Evolutionary conservation across 2,113 vertebrate genomes (phyloP).

Genomic region (Silurus meridionalis): DNA sequence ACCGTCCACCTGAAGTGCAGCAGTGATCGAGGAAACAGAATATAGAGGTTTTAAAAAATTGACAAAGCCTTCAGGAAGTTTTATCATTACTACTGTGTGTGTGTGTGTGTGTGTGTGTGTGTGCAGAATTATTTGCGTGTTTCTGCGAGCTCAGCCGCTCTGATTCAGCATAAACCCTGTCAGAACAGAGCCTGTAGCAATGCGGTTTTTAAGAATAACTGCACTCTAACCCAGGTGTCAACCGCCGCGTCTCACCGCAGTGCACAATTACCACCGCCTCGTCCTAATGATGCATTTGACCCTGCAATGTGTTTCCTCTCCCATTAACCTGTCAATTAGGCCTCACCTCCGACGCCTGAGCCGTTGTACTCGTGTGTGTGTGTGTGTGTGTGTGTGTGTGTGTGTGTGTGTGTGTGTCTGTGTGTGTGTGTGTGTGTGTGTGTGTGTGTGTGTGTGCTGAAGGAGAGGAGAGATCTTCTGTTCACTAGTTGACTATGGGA

Average conservation of each 20-base stretch:
- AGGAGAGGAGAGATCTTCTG: neutral
- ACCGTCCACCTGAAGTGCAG: neutral
- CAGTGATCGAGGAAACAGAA: neutral
- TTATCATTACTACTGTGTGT: neutral
- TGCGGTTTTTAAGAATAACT: constrained; percentile 52
- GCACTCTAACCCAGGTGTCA: constrained; percentile 53
- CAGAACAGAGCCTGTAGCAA: constrained; percentile 52
- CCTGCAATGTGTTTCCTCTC: constrained; percentile 46
- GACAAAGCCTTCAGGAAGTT: constrained; percentile 40
- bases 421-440: neutral
- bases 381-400: neutral
- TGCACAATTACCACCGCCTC: constrained; percentile 50
- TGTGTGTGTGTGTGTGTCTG: neutral
- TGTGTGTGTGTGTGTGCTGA: constrained; percentile 15
- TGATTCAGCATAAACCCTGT: constrained; percentile 52
- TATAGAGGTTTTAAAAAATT: neutral
- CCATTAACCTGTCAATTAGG: constrained; percentile 63
- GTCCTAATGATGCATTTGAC: constrained; percentile 57
- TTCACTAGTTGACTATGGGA: constrained; percentile 24
- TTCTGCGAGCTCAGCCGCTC: constrained; percentile 35
- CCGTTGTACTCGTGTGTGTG: constrained; percentile 31
- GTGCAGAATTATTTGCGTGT: constrained; percentile 14
- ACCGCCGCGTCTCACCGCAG: constrained; percentile 44
- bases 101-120: neutral
- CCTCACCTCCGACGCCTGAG: constrained; percentile 48